Base-by-base conservation (phyloP, 1,140 invertebrate species). In the Holotrichia oblita region DNA sequence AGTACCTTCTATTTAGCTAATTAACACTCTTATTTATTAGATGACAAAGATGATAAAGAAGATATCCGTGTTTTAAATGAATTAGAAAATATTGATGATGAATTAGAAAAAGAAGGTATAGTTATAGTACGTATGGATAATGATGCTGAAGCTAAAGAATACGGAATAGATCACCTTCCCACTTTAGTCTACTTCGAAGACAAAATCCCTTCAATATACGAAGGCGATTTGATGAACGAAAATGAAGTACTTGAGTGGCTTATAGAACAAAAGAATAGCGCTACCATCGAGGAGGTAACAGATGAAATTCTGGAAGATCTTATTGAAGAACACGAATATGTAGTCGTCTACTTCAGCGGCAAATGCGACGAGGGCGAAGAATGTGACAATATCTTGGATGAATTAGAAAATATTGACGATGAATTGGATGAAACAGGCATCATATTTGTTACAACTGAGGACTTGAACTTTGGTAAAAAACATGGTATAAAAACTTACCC, bases 201-300 rank as follows among this genome's bases (percentile, higher is more conserved):
- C 80, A 95, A 96, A 85, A 96, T 97, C 80, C 96, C 96, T 4
- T 94, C 94, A 7, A 90, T 98, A 59, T 98, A 97, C 85, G 95
- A 97, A 89, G 96, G 96, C 44, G 95, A 97, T 88, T 89, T 98
- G 0, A 92, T 95, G 87, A 96, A 97, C 84, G 96, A 98, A 88
- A 94, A 98, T 81, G 94, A 96, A 89, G 96, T 98, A 6, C 87
- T 98, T 4, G 91, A 94, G 82, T 98, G 96, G 97, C 88, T 98
- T 2, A 91, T 98, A 79, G 91, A 96, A 83, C 96, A 98, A 85
- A 97, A 97, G 86, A 94, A 93, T 84, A 93, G 94, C 0, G 96
- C 96, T 44, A 97, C 96, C 0, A 98, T 98, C 81, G 96, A 98
- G 89, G 96, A 97, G 89, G 96, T 98, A 20, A 97, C 96, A 0